Conservation (phyloP, 2,888 invertebrate genomes). For the Schizotus pectinicornis region DNA sequence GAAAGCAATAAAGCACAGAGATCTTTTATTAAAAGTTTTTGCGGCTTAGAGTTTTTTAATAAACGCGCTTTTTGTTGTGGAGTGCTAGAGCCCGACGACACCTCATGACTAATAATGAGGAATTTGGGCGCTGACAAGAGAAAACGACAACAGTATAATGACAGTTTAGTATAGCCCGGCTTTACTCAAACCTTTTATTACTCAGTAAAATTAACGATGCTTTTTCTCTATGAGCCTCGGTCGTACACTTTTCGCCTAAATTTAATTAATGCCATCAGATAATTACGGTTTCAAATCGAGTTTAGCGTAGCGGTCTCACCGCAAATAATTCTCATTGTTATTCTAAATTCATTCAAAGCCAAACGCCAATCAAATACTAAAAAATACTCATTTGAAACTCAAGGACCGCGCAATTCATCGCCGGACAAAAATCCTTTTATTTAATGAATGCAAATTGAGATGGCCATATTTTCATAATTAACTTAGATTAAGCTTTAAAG, state of each 20-base stretch:
- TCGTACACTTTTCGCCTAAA: slow-evolving; percentile 6
- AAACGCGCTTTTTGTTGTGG: slow-evolving; percentile 45
- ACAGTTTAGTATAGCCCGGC: slow-evolving; percentile 23
- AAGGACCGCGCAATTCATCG: not conserved
- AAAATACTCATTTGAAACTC: too few relatives aligned
- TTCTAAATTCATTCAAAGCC: not conserved
- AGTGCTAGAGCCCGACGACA: slow-evolving; percentile 37
- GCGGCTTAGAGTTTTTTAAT: slow-evolving; percentile 50
- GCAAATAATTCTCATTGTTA: too few relatives aligned
- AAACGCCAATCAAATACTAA: not conserved
- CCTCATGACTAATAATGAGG: slow-evolving; percentile 48
- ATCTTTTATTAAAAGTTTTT: slow-evolving; percentile 55
- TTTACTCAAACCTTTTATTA: slow-evolving; percentile 24
- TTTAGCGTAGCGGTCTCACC: not conserved
- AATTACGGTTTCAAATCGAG: slow-evolving; percentile 13
- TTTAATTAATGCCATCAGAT: slow-evolving; percentile 25
- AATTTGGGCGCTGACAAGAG: slow-evolving; percentile 32
- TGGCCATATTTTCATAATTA: slow-evolving; percentile 21
- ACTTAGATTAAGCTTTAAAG: slow-evolving; percentile 24
- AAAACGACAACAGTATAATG: slow-evolving; percentile 33
- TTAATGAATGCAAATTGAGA: slow-evolving; percentile 23
- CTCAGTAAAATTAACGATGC: slow-evolving; percentile 18
- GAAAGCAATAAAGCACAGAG: slow-evolving; percentile 48
- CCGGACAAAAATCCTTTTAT: slow-evolving; percentile 11
- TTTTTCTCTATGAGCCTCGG: slow-evolving; percentile 7